These are phyloP conservation scores for Colostygia pectinataria DNA, from an alignment of 2,888 invertebrate species.

Conservation along the genomic window DNA sequence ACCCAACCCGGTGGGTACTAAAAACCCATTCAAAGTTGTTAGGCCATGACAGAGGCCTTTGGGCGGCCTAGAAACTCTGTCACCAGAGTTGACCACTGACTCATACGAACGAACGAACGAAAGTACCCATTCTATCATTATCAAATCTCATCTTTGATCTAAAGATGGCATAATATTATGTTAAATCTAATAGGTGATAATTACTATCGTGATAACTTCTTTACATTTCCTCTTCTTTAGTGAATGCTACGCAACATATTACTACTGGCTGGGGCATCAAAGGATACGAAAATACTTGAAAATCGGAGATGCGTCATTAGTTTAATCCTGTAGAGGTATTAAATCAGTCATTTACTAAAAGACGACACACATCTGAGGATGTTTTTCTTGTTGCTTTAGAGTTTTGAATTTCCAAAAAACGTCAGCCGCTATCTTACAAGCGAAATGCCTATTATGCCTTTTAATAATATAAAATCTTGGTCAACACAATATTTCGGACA, in stretches of 20 bases:
- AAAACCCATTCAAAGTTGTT: no score
- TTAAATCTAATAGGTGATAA: conserved; percentile 20
- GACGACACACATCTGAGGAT: conserved; percentile 52
- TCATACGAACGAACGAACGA: no score
- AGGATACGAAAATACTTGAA: conserved; percentile 45
- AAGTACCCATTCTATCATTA: no score
- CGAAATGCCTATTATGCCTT: no score
- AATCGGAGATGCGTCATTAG: conserved; percentile 53
- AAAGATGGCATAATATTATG: conserved; percentile 6
- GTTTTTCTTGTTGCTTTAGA: not conserved
- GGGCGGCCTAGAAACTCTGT: no score
- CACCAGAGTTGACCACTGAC: no score
- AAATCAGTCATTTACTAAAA: conserved; percentile 71
- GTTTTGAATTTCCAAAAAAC: not conserved
- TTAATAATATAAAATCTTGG: no score
- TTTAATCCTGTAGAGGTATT: conserved; percentile 60
- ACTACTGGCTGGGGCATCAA: conserved; percentile 46
- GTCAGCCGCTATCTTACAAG: not conserved
- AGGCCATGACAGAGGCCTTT: no score
- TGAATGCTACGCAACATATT: not conserved
- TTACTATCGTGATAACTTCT: conserved; percentile 8
- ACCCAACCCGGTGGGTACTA: no score
- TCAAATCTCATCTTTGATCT: conserved; percentile 28
- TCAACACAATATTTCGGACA: no score
- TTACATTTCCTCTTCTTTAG: conserved; percentile 23